A percentile compares a stretch with the other conserved stretches of the same genome.
Conservation (phyloP, 2,797 vertebrate species). For the Prionace glauca region DNA sequence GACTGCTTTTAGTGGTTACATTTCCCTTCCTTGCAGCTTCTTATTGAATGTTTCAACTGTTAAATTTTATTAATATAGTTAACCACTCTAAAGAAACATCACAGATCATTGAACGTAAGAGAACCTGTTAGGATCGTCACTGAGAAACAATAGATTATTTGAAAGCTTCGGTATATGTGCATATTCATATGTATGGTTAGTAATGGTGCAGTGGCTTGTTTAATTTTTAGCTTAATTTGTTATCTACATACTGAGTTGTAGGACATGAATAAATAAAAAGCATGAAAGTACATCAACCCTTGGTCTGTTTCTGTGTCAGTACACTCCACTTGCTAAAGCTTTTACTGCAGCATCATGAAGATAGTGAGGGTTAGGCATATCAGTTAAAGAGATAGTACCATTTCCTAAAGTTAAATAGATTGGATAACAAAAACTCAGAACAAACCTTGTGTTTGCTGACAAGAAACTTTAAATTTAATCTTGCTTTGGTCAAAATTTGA, state of each 20-base stretch:
- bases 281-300: conserved; percentile 10
- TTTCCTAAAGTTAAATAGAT: neutral
- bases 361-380: neutral
- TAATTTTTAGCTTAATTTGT: neutral
- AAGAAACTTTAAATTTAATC: neutral
- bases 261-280: conserved; percentile 32
- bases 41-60: neutral
- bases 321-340: conserved; percentile 9
- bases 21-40: neutral
- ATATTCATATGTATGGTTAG: neutral
- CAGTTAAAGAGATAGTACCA: neutral
- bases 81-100: neutral
- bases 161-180: neutral
- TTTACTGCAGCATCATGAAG: neutral
- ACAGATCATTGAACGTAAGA: neutral
- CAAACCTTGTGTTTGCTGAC: neutral
- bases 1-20: neutral
- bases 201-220: neutral
- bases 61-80: neutral
- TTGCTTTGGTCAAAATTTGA: neutral
- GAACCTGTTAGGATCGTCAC: neutral
- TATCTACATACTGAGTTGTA: neutral
- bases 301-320: neutral
- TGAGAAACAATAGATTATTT: neutral
- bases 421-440: conserved; percentile 2